Evolutionary conservation across 2,797 vertebrate genomes (phyloP).

Genomic region (Lemur catta): DNA sequence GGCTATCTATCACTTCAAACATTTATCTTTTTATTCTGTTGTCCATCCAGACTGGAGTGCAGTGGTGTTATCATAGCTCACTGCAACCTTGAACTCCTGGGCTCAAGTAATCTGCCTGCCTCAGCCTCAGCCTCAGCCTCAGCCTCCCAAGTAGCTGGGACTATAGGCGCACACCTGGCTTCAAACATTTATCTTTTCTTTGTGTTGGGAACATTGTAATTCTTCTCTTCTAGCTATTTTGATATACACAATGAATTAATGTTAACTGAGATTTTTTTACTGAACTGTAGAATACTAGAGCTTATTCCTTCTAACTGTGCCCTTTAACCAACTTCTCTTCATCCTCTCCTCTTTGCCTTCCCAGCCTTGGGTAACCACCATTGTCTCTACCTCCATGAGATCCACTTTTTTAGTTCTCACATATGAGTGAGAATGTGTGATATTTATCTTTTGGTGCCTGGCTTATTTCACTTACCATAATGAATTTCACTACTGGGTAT

Average conservation of each 20-base stretch:
- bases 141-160: neutral
- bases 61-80: neutral
- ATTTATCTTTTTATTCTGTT: neutral
- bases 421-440: neutral
- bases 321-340: neutral
- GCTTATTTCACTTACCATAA: neutral
- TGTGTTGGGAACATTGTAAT: too few species aligned
- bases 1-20: too few species aligned
- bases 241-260: too few species aligned
- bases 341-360: neutral
- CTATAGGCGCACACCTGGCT: neutral
- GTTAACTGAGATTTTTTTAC: too few species aligned
- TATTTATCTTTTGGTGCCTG: neutral
- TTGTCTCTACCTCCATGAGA: neutral
- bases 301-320: neutral
- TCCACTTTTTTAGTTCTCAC: neutral
- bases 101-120: neutral
- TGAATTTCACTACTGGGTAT: neutral
- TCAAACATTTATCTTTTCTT: too few species aligned
- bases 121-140: neutral
- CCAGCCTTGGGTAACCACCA: neutral
- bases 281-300: too few species aligned
- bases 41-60: neutral
- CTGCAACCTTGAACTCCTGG: neutral
- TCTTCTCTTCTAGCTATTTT: too few species aligned